Evolutionary conservation across 2,797 vertebrate species (phyloP), one percentile per base, ranked within the genome.

Genomic region (Gymnoscopelus braueri): DNA sequence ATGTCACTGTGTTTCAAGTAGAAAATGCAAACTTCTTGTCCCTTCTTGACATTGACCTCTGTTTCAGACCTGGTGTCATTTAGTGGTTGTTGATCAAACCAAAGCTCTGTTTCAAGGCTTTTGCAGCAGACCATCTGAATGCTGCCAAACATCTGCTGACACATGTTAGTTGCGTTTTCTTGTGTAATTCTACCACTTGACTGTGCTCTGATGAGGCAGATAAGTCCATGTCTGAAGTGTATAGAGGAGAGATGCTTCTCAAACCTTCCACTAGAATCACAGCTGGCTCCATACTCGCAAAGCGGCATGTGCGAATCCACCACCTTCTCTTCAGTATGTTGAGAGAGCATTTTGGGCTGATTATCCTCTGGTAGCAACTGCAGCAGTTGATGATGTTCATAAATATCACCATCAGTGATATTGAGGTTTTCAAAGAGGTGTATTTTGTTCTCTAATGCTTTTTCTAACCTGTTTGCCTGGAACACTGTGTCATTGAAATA

Each of bases 41-140:
- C 59, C 1, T 0, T 74, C 65, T 78, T 72, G 54, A 92, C 89
- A 26, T 81, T 87, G 24, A 95, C 83, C 2, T 86, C 78, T 0
- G 53, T 91, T 62, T 83, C 51, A 1, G 53, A 24, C 26, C 66
- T 80, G 15, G 92, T 95, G 56, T 88, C 84, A 3, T 85, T 44
- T n/a, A 96, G 74, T 23, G 75, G 73, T 58, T 87, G 53, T 0
- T 82, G 35, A 0, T 73, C 0, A 0, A 95, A 67, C 64, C 91
- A 80, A 63, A 94, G 87, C 6, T 87, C 13, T 0, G 92, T 95
- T 72, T 74, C 2, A 58, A 96, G 79, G 6, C 50, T 75, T 65
- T 87, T 62, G 26, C 92, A 96, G 82, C 95, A 97, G 35, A 91
- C 50, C 12, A 96, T 94, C 10, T 94, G 55, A 73, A 96, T 88